These are phyloP conservation scores for Salpingus planirostris DNA, from an alignment of 2,888 invertebrate genomes.

Conservation along the genomic window DNA sequence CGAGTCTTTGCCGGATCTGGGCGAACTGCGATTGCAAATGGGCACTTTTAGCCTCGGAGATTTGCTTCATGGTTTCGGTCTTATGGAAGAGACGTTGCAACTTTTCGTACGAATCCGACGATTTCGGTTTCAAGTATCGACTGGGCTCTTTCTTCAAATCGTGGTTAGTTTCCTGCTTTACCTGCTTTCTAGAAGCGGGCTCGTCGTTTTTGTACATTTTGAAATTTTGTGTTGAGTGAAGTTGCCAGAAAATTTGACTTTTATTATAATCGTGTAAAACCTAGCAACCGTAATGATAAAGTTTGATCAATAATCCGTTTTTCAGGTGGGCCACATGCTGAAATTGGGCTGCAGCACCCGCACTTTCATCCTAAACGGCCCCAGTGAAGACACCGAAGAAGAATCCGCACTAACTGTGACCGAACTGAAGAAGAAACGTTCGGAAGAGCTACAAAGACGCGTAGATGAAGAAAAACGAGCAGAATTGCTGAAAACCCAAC, in stretches of 20 bases:
- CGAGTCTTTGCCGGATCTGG: constrained; percentile 26
- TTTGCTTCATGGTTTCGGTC: constrained; percentile 30
- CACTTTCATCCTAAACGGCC: constrained; percentile 75
- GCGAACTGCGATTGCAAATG: constrained; percentile 30
- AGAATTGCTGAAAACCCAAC: constrained; percentile 42
- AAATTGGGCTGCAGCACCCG: constrained; percentile 84
- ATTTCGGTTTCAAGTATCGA: no score
- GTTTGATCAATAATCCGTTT: constrained; percentile 13
- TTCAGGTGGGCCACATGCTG: constrained; percentile 83
- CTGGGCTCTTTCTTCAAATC: no score
- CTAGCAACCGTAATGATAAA: constrained; percentile 1
- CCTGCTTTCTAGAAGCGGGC: no score
- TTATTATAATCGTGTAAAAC: not conserved
- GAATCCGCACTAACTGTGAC: constrained; percentile 75
- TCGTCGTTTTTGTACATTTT: no score
- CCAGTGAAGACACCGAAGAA: constrained; percentile 75
- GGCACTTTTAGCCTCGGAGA: constrained; percentile 26
- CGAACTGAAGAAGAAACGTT: constrained; percentile 54
- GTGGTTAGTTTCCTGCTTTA: no score
- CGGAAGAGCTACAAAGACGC: constrained; percentile 32
- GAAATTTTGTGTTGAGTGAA: no score
- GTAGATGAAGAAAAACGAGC: constrained; percentile 41
- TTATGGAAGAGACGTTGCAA: constrained; percentile 26
- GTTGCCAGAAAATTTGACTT: no score
- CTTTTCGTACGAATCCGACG: no score